These are phyloP conservation scores for Phasianus colchicus DNA, from an alignment of 2,113 vertebrate genomes.

Conservation along the genomic window DNA sequence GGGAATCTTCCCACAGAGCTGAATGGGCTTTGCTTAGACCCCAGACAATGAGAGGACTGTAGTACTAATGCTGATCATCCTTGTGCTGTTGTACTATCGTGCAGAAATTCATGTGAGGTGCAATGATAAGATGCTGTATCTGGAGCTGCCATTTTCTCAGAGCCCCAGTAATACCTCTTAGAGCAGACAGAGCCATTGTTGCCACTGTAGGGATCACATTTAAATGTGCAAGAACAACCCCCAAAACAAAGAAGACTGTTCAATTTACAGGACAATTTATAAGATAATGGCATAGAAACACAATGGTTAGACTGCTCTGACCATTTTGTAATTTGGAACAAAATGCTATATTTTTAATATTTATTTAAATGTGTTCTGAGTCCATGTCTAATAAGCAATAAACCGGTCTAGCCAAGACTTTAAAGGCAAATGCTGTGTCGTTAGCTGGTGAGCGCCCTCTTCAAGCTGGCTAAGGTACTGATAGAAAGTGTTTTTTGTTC, in stretches of 20 bases:
- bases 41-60: not conserved
- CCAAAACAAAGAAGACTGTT: constrained; percentile 39
- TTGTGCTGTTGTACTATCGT: not conserved
- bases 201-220: constrained; percentile 1
- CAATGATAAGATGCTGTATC: not conserved
- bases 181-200: not conserved
- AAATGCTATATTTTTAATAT: constrained; percentile 77
- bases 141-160: not conserved
- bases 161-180: not conserved
- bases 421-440: constrained; percentile 64
- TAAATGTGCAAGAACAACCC: not conserved
- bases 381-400: constrained; percentile 78
- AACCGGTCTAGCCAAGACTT: constrained; percentile 74
- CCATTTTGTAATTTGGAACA: constrained; percentile 79
- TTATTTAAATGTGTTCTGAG: constrained; percentile 79
- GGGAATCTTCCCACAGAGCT: not conserved
- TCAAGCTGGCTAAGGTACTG: constrained; percentile 86
- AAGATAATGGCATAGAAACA: constrained; percentile 71
- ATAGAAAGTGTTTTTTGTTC: constrained; percentile 76
- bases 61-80: not conserved
- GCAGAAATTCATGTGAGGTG: not conserved
- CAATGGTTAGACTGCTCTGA: constrained; percentile 76
- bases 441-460: constrained; percentile 89
- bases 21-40: not conserved
- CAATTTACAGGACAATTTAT: constrained; percentile 66